These are phyloP conservation scores for Yponomeuta evonymella DNA, from an alignment of 2,888 invertebrate genomes.

Conservation along the genomic window DNA sequence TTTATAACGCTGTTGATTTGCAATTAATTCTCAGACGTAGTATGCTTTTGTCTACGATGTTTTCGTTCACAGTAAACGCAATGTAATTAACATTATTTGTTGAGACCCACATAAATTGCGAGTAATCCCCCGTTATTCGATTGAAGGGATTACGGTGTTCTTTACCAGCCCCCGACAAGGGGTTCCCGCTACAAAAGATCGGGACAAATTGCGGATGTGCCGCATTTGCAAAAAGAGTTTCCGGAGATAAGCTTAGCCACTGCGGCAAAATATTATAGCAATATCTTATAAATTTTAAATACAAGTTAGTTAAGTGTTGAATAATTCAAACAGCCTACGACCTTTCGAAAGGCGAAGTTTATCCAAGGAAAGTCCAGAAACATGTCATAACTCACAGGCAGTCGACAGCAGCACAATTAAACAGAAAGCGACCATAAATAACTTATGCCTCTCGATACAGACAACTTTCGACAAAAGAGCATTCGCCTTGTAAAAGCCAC, in stretches of 20 bases:
- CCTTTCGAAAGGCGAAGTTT: neutral
- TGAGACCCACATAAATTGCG: slow-evolving; percentile 45
- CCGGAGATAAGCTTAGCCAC: slow-evolving; percentile 1
- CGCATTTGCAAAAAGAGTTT: neutral
- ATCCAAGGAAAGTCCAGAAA: neutral
- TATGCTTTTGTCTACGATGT: neutral
- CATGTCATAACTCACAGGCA: slow-evolving; percentile 22
- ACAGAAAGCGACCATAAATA: slow-evolving; percentile 12
- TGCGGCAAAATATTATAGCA: neutral
- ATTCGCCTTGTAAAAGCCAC: slow-evolving; percentile 7
- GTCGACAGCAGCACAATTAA: slow-evolving; percentile 25
- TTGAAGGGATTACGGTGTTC: slow-evolving; percentile 61
- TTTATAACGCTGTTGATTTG: neutral
- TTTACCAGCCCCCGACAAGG: slow-evolving; percentile 49
- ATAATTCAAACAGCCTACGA: neutral
- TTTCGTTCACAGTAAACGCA: neutral
- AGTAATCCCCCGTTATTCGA: slow-evolving; percentile 54
- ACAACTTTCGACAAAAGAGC: slow-evolving; percentile 23
- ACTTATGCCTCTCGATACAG: neutral
- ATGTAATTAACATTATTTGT: slow-evolving; percentile 18
- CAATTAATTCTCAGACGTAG: slow-evolving; percentile 15
- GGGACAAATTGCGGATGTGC: slow-evolving; percentile 48
- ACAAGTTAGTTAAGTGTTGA: neutral
- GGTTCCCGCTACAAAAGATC: slow-evolving; percentile 35
- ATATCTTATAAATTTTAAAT: neutral